Conservation (phyloP, 1,140 invertebrate species). For the Caenorhabditis brenneri region DNA sequence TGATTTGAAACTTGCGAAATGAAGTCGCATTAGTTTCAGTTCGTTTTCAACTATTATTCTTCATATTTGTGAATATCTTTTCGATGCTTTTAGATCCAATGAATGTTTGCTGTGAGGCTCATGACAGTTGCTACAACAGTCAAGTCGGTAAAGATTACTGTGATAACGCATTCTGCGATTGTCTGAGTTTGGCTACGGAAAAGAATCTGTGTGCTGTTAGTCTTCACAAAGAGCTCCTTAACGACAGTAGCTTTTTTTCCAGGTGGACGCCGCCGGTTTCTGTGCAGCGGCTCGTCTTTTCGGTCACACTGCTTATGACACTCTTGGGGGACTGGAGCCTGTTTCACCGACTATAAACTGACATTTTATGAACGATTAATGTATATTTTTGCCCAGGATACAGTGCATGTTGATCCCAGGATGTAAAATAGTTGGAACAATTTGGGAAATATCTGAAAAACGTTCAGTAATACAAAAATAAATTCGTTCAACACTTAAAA, state of each 20-base stretch:
- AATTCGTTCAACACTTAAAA: background rate
- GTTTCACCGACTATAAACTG: background rate
- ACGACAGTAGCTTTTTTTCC: background rate
- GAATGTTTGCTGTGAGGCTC: conserved; percentile 1
- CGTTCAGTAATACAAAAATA: too few relatives aligned
- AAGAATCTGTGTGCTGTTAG: background rate
- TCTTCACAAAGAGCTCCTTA: background rate
- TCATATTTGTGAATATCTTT: too few relatives aligned
- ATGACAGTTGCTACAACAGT: conserved; percentile 6
- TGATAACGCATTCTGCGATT: background rate
- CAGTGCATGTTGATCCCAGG: too few relatives aligned
- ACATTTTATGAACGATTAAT: background rate
- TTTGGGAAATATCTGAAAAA: too few relatives aligned
- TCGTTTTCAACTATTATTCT: too few relatives aligned
- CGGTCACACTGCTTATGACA: background rate
- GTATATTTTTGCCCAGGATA: background rate
- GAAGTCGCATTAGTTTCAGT: too few relatives aligned
- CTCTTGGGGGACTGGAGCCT: background rate
- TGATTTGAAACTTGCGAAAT: too few relatives aligned
- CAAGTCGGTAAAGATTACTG: conserved; percentile 1
- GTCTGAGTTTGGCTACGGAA: background rate
- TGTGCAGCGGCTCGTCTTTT: conserved; percentile 6
- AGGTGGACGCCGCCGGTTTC: conserved; percentile 3
- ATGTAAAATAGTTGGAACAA: too few relatives aligned
- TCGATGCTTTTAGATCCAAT: background rate